Percentiles rank a stretch among this genome's conserved stretches.
phyloP scores from a whole-genome alignment of 2,113 vertebrate species.

The Phylloscopus whistleri region DNA sequence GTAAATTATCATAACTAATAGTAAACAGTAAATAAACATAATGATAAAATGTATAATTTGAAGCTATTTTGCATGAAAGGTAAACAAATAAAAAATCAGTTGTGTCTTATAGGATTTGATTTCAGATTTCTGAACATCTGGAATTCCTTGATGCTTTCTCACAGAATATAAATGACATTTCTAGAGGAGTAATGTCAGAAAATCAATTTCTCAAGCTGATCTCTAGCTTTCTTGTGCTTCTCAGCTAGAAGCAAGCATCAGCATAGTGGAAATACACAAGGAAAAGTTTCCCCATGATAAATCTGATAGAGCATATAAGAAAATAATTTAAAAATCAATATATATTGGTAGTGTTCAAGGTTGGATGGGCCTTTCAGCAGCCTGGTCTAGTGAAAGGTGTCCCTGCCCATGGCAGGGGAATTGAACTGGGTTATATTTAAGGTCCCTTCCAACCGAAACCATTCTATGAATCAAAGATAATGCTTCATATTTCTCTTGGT shows the following conservation, averaged over 20 bases:
- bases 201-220: background rate
- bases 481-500: background rate
- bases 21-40: background rate
- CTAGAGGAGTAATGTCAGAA: background rate
- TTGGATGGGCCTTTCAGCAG: background rate
- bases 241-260: background rate
- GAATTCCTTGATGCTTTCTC: background rate
- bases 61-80: background rate
- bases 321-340: background rate
- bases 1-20: slow-evolving; percentile 6
- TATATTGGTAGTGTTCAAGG: background rate
- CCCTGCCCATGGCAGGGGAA: background rate
- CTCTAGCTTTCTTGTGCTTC: background rate
- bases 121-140: background rate
- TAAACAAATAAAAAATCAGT: slow-evolving; percentile 12
- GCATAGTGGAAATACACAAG: background rate
- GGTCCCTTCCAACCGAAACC: background rate
- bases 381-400: background rate
- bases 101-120: background rate
- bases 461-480: background rate
- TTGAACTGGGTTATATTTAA: background rate
- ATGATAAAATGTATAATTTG: background rate
- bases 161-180: background rate
- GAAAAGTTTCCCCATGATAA: background rate
- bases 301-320: background rate